These are phyloP conservation scores for Drosophila equinoxialis DNA, from an alignment of 1,140 invertebrate species.

Conservation along the genomic window DNA sequence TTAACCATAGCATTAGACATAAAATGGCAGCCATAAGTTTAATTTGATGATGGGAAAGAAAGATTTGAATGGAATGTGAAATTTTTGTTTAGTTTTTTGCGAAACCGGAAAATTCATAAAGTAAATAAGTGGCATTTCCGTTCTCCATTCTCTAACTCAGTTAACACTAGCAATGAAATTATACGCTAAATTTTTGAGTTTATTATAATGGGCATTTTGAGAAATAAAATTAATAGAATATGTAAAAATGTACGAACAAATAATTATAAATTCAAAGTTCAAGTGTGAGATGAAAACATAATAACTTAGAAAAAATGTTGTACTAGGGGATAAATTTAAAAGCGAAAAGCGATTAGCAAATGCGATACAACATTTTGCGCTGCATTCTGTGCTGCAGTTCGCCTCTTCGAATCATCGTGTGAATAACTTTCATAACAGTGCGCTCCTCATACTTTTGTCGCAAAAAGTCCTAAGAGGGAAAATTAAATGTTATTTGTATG, in stretches of 20 bases:
- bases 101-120: too few species aligned
- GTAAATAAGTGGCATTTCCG: neutral
- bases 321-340: neutral
- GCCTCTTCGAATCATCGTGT: slow-evolving; percentile 96
- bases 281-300: neutral
- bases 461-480: slow-evolving; percentile 89
- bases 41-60: neutral
- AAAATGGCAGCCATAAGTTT: neutral
- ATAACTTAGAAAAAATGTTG: neutral
- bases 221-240: neutral
- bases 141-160: too few species aligned
- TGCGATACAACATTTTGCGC: slow-evolving; percentile 97
- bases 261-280: neutral
- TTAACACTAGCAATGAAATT: too few species aligned
- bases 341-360: slow-evolving; percentile 85
- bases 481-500: slow-evolving; percentile 8
- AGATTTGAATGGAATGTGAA: neutral
- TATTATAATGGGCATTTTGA: neutral
- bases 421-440: slow-evolving; percentile 94
- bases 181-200: neutral
- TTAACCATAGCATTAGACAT: neutral
- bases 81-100: too few species aligned
- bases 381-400: slow-evolving; percentile 98
- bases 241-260: neutral
- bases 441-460: slow-evolving; percentile 96